Evolutionary conservation across 2,113 vertebrate genomes (phyloP).

Genomic region (Petroica traversi): DNA sequence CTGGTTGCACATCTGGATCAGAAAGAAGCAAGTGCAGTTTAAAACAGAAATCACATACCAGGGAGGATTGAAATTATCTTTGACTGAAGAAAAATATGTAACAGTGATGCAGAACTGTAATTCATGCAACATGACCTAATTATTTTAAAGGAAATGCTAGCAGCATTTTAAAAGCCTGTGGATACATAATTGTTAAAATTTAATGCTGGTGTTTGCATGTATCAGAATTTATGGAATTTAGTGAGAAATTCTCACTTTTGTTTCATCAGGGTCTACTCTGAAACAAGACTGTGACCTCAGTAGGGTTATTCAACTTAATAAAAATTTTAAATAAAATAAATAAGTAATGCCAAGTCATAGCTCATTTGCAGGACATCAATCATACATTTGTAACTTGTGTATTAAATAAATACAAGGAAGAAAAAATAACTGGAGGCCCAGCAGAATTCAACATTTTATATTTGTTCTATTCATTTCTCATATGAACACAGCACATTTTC

Average conservation of each 20-base stretch:
- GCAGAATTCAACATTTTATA: not conserved
- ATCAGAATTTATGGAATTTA: conserved; percentile 52
- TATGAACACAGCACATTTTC: not conserved
- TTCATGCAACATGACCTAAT: conserved; percentile 55
- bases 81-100: conserved; percentile 42
- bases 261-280: not conserved
- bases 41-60: not conserved
- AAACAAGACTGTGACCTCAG: not conserved
- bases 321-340: conserved; percentile 63
- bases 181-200: conserved; percentile 51
- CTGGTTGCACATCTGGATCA: not conserved
- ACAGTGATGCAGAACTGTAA: conserved; percentile 39
- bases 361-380: conserved; percentile 52
- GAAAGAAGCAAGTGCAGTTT: not conserved
- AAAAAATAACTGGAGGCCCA: not conserved
- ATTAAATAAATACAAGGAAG: not conserved
- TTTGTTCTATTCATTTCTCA: not conserved
- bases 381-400: conserved; percentile 1
- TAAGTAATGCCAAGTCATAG: conserved; percentile 48
- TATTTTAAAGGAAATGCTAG: conserved; percentile 57
- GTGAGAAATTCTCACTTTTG: conserved; percentile 6
- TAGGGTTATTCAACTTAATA: conserved; percentile 29
- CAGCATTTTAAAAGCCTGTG: conserved; percentile 36
- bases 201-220: conserved; percentile 30
- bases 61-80: conserved; percentile 28